Evolutionary conservation across 2,113 vertebrate genomes (phyloP).

Genomic region (Callipepla squamata): DNA sequence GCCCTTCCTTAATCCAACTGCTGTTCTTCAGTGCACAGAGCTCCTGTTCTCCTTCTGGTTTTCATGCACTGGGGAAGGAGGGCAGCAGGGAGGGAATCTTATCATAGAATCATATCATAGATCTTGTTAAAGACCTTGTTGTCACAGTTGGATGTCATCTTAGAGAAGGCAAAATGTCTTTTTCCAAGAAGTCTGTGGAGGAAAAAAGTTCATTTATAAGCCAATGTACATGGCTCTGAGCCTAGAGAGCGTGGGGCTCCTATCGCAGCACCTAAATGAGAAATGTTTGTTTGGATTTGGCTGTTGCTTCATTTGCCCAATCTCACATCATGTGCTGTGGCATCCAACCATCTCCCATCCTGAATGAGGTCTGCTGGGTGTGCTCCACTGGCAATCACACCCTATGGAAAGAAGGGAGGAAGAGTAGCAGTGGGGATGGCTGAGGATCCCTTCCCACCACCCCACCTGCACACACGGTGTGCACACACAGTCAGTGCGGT

Average conservation of each 20-base stretch:
- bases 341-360: neutral
- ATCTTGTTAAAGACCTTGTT: slow-evolving; percentile 7
- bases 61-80: neutral
- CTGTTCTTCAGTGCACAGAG: neutral
- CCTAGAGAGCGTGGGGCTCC: neutral
- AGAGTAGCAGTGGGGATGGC: neutral
- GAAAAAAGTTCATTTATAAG: slow-evolving; percentile 45
- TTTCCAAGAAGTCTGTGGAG: neutral
- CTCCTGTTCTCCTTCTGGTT: neutral
- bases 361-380: neutral
- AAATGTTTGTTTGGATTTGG: neutral
- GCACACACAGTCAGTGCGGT: neutral
- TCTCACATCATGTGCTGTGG: neutral
- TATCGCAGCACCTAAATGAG: neutral
- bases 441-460: neutral
- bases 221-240: neutral
- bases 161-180: slow-evolving; percentile 2
- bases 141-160: neutral
- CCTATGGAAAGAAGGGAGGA: neutral
- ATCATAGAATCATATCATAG: too few relatives aligned
- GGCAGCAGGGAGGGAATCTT: neutral
- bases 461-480: neutral
- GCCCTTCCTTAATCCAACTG: neutral
- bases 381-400: neutral
- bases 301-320: neutral